Evolutionary conservation across 2,113 vertebrate genomes (phyloP).

Genomic region (Rhinichthys klamathensis): DNA sequence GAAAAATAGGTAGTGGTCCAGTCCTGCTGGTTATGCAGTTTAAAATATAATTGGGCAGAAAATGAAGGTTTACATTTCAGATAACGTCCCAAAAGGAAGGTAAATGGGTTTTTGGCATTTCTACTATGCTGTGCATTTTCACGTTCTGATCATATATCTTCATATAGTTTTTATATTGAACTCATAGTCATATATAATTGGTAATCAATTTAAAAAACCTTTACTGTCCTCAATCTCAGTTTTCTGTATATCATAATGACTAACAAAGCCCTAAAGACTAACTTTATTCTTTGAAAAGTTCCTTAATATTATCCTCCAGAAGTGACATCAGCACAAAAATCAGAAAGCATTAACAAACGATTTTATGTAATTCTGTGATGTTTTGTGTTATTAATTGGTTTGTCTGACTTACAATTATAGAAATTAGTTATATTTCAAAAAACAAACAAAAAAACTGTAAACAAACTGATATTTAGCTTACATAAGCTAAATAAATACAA

Average conservation of each 20-base stretch:
- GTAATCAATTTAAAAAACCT: background rate
- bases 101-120: background rate
- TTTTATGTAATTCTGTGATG: background rate
- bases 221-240: background rate
- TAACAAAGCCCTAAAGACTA: background rate
- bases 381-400: background rate
- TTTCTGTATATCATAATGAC: background rate
- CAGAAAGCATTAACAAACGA: background rate
- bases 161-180: too few relatives aligned
- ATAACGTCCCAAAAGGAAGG: background rate
- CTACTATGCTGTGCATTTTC: background rate
- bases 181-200: background rate
- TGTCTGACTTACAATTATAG: background rate
- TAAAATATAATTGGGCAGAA: background rate
- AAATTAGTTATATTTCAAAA: too few relatives aligned
- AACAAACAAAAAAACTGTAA: too few relatives aligned
- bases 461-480: too few relatives aligned
- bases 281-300: background rate
- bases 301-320: background rate
- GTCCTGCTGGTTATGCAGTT: background rate
- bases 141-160: background rate
- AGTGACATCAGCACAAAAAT: background rate
- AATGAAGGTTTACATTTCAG: background rate
- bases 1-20: background rate
- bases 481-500: too few relatives aligned